Evolutionary conservation across 92 coral and sea anemone species (phyloP), one percentile per base, ranked within the genome.

Genomic region (Pocillopora meandrina): DNA sequence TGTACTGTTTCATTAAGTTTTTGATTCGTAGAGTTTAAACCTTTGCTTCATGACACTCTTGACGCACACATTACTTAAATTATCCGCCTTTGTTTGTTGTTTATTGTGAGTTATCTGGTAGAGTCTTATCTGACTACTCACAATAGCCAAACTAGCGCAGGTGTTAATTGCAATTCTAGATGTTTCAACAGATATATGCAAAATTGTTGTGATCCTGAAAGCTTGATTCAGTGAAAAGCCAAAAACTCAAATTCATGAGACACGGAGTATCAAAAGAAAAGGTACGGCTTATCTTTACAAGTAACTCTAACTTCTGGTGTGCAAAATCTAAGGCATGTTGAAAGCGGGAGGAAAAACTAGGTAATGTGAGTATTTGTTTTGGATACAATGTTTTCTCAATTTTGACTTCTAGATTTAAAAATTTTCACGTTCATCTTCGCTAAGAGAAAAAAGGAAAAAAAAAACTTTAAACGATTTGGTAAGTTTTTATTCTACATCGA

Each of bases 401-500:
- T 63, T 63, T 17, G 13, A 17, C 10, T 5, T 11, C 23, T 21
- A 63, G 68, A 17, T 63, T 63, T 63, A 11, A 63, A 8, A 63
- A 11, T 63, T 5, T 7, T 17, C 13, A 21, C 8, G 52, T 42
- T 42, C 52, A 42, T 7, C 52, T 42, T 42, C 52, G 52, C 52
- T 42, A 42, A 7, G 4, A 42, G 52, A 42, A 42, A 42, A 42
- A 42, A 42, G 52, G 52, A 42, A 42, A 42, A 42, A 42, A 42
- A 7, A 42, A 42, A 42, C 8, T 42, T 7, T 42, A 3, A 42
- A 42, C 52, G 8, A 42, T 42, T 12, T 56, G 75, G 65, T 79
- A 55, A 66, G 83, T 79, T 52, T 65, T 79, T 47, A n/a, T 34
- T 19, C n/a, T 35, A 21, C 55, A 63, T 18, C 72, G 65, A 65